Percentiles rank a stretch among this genome's conserved stretches.
These are phyloP conservation scores for Hemistola chrysoprasaria DNA, from an alignment of 2,888 invertebrate genomes.

Conservation along the genomic window DNA sequence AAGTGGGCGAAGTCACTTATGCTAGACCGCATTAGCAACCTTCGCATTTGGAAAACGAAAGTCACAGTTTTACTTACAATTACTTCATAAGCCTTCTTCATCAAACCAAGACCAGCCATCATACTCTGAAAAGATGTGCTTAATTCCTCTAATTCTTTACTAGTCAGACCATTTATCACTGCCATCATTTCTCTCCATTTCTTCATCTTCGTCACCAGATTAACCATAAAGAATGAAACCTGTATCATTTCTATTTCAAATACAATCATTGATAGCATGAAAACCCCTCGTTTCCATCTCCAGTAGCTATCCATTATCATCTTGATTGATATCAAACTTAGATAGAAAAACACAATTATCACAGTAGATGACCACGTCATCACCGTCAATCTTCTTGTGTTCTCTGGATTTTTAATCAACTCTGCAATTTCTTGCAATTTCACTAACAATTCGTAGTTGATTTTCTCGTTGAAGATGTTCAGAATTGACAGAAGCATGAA, in stretches of 20 bases:
- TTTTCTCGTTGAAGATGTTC: slow-evolving; percentile 6
- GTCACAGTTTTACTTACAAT: slow-evolving; percentile 24
- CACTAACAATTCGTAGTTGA: slow-evolving; percentile 5
- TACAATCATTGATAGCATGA: slow-evolving; percentile 6
- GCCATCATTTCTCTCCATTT: slow-evolving; percentile 13
- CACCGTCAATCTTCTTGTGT: slow-evolving; percentile 3
- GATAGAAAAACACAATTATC: slow-evolving; percentile 8
- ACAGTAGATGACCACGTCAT: slow-evolving; percentile 8
- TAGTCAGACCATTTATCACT: not conserved
- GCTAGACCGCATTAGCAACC: too few relatives aligned
- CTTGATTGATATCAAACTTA: slow-evolving; percentile 5
- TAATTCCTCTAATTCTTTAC: slow-evolving; percentile 1
- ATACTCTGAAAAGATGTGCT: slow-evolving; percentile 6
- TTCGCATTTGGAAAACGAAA: too few relatives aligned
- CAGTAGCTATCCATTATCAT: slow-evolving; percentile 4
- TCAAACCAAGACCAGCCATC: not conserved
- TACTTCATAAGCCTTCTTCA: slow-evolving; percentile 12
- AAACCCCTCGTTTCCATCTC: slow-evolving; percentile 10
- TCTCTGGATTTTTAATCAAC: slow-evolving; percentile 8
- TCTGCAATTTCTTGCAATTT: slow-evolving; percentile 12
- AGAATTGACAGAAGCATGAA: slow-evolving; percentile 4
- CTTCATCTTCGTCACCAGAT: slow-evolving; percentile 11
- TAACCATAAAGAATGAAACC: slow-evolving; percentile 8
- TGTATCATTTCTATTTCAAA: slow-evolving; percentile 17
- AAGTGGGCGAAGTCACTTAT: too few relatives aligned